These are phyloP conservation scores for Macropis europaea DNA, from an alignment of 2,888 invertebrate species.

Conservation along the genomic window DNA sequence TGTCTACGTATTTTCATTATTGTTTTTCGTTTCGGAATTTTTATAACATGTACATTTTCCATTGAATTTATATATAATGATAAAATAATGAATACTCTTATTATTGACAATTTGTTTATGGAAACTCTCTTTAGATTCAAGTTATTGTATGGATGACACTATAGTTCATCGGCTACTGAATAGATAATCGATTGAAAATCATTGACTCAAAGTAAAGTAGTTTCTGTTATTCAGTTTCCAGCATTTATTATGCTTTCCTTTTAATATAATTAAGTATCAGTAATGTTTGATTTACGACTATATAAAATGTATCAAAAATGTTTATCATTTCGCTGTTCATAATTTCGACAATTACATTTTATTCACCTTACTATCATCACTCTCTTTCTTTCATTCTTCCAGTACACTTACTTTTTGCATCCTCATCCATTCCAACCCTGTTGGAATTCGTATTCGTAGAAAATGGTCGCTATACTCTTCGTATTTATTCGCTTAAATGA, in stretches of 20 bases:
- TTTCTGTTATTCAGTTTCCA: slow-evolving; percentile 23
- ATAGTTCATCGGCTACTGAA: background rate
- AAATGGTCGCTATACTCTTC: background rate
- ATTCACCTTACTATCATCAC: slow-evolving; percentile 3
- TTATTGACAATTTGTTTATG: background rate
- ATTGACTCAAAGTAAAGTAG: slow-evolving; percentile 32
- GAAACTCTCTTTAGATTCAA: background rate
- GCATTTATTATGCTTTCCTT: slow-evolving; percentile 68
- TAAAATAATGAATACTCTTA: background rate
- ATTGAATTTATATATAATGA: background rate
- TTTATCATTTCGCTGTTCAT: slow-evolving; percentile 37
- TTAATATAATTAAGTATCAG: slow-evolving; percentile 69
- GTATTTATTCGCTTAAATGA: slow-evolving; percentile 13
- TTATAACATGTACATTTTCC: background rate
- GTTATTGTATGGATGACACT: background rate
- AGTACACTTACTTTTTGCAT: background rate
- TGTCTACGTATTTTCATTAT: background rate
- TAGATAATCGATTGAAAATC: slow-evolving; percentile 35
- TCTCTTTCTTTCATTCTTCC: background rate
- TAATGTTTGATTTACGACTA: slow-evolving; percentile 70
- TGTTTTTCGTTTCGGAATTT: background rate
- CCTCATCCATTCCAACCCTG: background rate
- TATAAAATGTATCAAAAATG: slow-evolving; percentile 79
- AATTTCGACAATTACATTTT: slow-evolving; percentile 35
- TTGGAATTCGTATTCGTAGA: slow-evolving; percentile 8